Base-by-base conservation (phyloP, 2,888 invertebrate genomes). In the Pollenia amentaria region DNA sequence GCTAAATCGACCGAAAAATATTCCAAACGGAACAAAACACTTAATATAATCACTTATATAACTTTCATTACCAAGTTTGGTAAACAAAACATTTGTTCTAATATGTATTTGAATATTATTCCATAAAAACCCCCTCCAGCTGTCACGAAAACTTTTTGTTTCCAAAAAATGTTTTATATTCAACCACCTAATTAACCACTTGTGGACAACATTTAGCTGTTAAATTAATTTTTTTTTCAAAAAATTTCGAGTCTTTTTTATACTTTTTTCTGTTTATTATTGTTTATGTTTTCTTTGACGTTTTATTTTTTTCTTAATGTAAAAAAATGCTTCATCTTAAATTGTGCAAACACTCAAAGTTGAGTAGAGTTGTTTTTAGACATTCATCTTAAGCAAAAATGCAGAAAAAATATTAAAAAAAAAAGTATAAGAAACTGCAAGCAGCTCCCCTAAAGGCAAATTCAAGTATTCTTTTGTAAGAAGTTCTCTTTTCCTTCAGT, bases 301-400 rank as follows among this genome's bases (percentile, higher is more conserved):
- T 65, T 18, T 38, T 53, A 14, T 44, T 44, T 2, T n/a, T 16
- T 64, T 73, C 60, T 29, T 53, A 53, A 62, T 60, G 38, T 46
- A 12, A 69, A 73, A 12, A 69, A 73, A 78, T 82, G 69, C 69
- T 69, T 77, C 67, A 75, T 81, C 76, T 77, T 69, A 69, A 84
- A 77, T 84, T 84, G 77, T 81, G 69, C 77, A 87, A 87, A 87
- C 87, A 87, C 87, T 87, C 80, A 81, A 69, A 72, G 76, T 73
- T 80, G 60, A 82, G 67, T 53, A 44, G 62, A 76, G 76, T 65
- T 75, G 46, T 76, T 79, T 69, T 46, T 16, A 40, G 38, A 70
- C 3, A 21, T 40, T 72, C 38, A 21, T 40, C 18, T 81, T 67
- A 12, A 57, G 42, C 57, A 55, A 44, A 55, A 64, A 46, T 21